phyloP scores from a whole-genome alignment of 1,140 invertebrate genomes.

The Phymastichus coffea region DNA sequence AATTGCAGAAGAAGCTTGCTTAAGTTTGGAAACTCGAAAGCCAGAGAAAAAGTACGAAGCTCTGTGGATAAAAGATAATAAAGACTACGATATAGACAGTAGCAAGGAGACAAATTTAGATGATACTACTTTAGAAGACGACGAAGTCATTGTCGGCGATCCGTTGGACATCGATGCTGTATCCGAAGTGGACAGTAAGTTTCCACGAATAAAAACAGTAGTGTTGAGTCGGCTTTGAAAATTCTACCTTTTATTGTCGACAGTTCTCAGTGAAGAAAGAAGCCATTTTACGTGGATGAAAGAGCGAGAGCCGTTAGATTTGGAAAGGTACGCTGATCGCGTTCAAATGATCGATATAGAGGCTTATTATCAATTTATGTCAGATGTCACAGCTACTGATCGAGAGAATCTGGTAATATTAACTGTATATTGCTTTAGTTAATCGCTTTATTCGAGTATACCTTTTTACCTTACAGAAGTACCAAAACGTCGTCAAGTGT shows the following conservation, averaged over 20 bases:
- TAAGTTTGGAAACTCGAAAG: slow-evolving; percentile 36
- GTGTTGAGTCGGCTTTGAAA: too few relatives aligned
- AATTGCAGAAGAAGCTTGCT: slow-evolving; percentile 56
- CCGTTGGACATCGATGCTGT: neutral
- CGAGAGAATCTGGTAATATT: slow-evolving; percentile 25
- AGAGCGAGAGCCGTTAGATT: slow-evolving; percentile 65
- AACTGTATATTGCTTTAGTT: too few relatives aligned
- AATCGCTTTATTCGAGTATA: slow-evolving; percentile 4
- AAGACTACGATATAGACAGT: neutral
- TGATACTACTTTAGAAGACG: neutral
- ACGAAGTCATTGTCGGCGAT: neutral
- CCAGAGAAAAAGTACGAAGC: neutral
- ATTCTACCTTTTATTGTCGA: too few relatives aligned
- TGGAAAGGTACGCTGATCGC: slow-evolving; percentile 61
- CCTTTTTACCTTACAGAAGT: slow-evolving; percentile 16
- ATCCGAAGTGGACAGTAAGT: slow-evolving; percentile 37
- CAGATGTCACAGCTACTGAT: slow-evolving; percentile 1
- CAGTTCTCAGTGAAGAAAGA: slow-evolving; percentile 36
- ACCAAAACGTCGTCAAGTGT: neutral
- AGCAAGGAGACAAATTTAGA: neutral
- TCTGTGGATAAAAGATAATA: neutral
- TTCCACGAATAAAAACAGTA: slow-evolving; percentile 1
- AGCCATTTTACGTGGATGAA: too few relatives aligned
- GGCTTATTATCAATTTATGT: slow-evolving; percentile 66
- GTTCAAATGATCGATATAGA: slow-evolving; percentile 67